Base-by-base conservation (phyloP, 1,140 invertebrate genomes). In the Nymphalis io region DNA sequence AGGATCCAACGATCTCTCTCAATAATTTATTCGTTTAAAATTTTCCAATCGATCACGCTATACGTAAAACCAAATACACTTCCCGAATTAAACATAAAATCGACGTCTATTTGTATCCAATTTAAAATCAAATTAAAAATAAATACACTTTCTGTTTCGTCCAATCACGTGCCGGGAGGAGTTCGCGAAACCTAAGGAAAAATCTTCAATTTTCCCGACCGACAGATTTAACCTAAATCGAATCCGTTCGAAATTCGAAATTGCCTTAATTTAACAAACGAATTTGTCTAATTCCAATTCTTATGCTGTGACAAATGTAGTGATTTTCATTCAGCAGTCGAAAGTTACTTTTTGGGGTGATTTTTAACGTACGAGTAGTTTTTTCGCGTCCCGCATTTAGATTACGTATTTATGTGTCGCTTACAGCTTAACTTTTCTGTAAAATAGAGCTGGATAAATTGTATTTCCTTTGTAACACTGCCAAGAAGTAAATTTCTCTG, bases 231-330 rank as follows among this genome's bases (percentile, higher is more conserved):
- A 78, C 80, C 81, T 77, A 83, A 89, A 89, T 88, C 88, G 82
- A 88, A 90, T 85, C 80, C 81, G 74, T 75, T 70, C 77, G 74
- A 73, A 62, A 64, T 75, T 75, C 70, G 78, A 73, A 78, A 84
- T 60, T 76, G 80, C 81, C 83, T 85, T 88, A 90, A 90, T 90
- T 90, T 88, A 88, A 88, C 82, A 81, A 80, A 78, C 85, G 84
- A 89, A 88, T 89, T 90, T 87, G 83, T 89, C 82, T 88, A 88
- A 89, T 90, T 88, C 85, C 83, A 83, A 88, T 87, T 88, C 85
- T 84, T 85, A 87, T 84, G 79, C 84, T 83, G 83, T 88, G 84
- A 87, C 83, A 82, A 87, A 90, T 84, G 80, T 88, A 84, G 80
- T 82, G 82, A 87, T 90, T 86, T 87, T 86, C 84, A 87, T 88